phyloP scores from a whole-genome alignment of 2,113 vertebrate genomes.

The Puffinus mauretanicus region DNA sequence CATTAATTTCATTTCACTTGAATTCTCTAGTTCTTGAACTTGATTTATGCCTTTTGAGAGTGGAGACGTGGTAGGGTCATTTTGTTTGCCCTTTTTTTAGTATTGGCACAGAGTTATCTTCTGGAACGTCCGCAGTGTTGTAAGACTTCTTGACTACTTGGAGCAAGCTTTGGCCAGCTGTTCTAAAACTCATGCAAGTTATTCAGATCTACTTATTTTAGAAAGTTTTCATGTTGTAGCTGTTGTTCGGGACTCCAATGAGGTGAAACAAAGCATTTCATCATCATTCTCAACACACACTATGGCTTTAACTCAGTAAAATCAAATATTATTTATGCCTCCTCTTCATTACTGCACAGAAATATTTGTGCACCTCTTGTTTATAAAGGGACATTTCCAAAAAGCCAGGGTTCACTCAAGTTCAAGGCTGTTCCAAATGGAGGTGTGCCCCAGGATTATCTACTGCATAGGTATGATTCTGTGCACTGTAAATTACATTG shows the following conservation, averaged over 20 bases:
- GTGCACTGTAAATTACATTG: accelerated
- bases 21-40: neutral
- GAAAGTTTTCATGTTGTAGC: neutral
- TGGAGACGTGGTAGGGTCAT: neutral
- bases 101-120: neutral
- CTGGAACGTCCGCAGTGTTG: slow-evolving; percentile 19
- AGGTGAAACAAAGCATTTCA: neutral
- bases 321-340: neutral
- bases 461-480: neutral
- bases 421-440: neutral
- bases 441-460: neutral
- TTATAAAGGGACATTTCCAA: neutral
- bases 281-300: neutral
- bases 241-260: neutral
- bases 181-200: neutral
- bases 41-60: neutral
- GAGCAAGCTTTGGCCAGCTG: slow-evolving; percentile 43
- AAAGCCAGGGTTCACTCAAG: neutral
- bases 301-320: neutral
- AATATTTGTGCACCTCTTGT: neutral
- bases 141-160: slow-evolving; percentile 48
- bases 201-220: neutral
- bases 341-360: neutral
- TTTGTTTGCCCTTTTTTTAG: neutral
- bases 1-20: neutral